phyloP scores from a whole-genome alignment of 1,140 invertebrate genomes.

The Camponotus floridanus region DNA sequence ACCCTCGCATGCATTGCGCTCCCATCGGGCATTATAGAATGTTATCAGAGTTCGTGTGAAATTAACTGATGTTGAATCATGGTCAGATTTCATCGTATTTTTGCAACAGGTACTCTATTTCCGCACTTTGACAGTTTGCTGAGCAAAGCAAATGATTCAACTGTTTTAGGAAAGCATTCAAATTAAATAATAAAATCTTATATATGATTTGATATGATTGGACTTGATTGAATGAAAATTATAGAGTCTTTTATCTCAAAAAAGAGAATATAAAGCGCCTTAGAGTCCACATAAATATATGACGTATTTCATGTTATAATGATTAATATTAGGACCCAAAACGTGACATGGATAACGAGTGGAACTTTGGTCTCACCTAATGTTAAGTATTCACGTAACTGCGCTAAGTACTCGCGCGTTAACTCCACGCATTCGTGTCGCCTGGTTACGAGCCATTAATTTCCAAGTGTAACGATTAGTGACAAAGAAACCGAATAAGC shows the following conservation, averaged over 20 bases:
- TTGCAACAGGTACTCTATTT: constrained; percentile 10
- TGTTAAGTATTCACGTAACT: constrained; percentile 70
- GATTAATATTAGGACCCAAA: constrained; percentile 52
- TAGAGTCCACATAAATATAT: background rate
- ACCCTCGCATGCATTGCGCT: constrained; percentile 5
- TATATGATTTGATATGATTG: no score
- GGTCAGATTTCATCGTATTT: background rate
- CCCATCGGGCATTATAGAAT: background rate
- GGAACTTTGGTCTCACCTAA: constrained; percentile 71
- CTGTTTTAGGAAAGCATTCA: background rate
- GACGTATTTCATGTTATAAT: constrained; percentile 52
- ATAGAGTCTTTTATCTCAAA: background rate
- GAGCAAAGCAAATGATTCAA: background rate
- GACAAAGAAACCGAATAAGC: constrained; percentile 6
- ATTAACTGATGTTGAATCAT: background rate
- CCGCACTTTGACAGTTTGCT: background rate
- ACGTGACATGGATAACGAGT: constrained; percentile 69
- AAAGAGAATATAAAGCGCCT: background rate
- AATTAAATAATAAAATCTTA: background rate
- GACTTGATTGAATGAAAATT: background rate
- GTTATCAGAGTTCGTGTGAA: constrained; percentile 5
- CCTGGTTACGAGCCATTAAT: constrained; percentile 62
- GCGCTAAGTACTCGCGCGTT: constrained; percentile 54
- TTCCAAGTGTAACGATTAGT: constrained; percentile 20
- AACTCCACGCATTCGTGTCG: constrained; percentile 35